Percentiles rank a stretch among this genome's conserved stretches.
phyloP scores from a whole-genome alignment of 2,113 vertebrate species.

The Edolisoma coerulescens region DNA sequence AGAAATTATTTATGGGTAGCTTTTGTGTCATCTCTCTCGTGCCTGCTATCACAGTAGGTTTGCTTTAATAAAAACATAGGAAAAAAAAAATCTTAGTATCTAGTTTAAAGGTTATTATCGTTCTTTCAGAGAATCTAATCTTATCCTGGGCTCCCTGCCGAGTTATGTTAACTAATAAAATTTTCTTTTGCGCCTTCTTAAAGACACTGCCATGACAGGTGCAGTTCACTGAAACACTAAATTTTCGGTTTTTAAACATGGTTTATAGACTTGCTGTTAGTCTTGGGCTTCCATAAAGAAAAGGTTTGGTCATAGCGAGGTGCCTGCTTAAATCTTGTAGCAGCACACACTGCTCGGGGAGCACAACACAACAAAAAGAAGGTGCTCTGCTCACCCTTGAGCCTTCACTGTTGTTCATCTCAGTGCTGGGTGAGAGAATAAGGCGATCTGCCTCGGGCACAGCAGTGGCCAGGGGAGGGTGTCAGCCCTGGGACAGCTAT shows the following conservation, averaged over 20 bases:
- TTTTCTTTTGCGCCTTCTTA: background rate
- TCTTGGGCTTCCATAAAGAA: background rate
- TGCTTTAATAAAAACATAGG: background rate
- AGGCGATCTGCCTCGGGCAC: background rate
- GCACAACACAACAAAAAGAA: background rate
- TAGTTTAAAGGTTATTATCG: background rate
- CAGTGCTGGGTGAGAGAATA: background rate
- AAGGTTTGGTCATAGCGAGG: background rate
- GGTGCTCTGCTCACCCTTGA: accelerated
- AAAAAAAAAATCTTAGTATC: background rate
- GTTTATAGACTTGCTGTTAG: background rate
- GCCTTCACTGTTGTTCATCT: background rate
- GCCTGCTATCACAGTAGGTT: background rate
- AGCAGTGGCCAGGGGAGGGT: background rate
- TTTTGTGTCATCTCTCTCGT: background rate
- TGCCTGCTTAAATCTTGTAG: background rate
- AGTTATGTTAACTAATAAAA: background rate
- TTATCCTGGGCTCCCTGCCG: background rate
- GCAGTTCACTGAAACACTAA: background rate
- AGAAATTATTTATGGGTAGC: background rate
- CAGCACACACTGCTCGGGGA: background rate
- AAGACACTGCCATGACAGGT: background rate
- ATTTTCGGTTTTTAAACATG: background rate
- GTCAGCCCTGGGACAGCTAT: background rate
- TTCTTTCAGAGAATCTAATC: background rate